phyloP scores from a whole-genome alignment of 2,113 vertebrate species.

The Podiceps cristatus region DNA sequence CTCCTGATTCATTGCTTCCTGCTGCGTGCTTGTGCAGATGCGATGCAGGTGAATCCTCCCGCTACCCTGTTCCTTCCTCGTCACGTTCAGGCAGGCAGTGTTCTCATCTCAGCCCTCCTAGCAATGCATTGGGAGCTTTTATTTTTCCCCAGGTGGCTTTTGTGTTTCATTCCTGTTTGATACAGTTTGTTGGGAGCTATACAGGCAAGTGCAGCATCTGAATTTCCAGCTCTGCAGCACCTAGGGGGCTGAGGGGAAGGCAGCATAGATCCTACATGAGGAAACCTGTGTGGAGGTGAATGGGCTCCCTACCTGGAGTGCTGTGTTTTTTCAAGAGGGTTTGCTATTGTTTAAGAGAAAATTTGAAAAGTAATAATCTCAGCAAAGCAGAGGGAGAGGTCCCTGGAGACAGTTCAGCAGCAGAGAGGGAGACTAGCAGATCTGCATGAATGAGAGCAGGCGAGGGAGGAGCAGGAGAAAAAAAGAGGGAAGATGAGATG shows the following conservation, averaged over 20 bases:
- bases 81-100: rapidly evolving
- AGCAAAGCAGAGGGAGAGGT: not conserved
- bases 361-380: not conserved
- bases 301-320: not conserved
- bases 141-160: not conserved
- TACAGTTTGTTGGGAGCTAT: not conserved
- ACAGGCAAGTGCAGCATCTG: not conserved
- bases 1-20: not conserved
- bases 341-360: not conserved
- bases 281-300: not conserved
- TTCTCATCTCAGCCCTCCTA: not conserved
- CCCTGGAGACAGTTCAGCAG: not conserved
- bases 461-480: not conserved
- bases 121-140: not conserved
- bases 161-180: not conserved
- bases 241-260: not conserved
- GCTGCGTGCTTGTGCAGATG: rapidly evolving
- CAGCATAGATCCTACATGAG: not conserved
- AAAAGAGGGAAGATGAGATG: not conserved
- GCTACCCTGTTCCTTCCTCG: rapidly evolving
- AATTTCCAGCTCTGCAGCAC: not conserved
- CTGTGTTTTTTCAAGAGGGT: not conserved
- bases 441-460: not conserved
- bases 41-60: not conserved
- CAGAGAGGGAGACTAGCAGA: not conserved